phyloP scores from a whole-genome alignment of 2,113 vertebrate genomes.

The Sapajus apella region DNA sequence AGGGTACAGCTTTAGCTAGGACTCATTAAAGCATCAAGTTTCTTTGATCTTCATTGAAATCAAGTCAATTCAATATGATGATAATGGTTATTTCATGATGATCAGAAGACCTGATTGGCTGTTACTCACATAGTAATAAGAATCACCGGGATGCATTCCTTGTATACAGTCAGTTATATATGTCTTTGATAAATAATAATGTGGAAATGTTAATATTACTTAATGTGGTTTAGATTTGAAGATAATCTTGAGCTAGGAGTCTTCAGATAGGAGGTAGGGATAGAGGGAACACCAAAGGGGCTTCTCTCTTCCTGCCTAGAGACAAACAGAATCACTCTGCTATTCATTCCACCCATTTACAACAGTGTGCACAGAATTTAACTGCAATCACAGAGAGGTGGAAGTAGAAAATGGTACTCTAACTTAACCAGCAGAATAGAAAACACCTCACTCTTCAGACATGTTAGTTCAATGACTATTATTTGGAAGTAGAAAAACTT shows the following conservation, averaged over 20 bases:
- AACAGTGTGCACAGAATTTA: neutral
- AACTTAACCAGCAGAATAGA: neutral
- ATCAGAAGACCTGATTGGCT: constrained; percentile 24
- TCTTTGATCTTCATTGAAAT: constrained; percentile 32
- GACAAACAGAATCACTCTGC: neutral
- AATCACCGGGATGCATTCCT: neutral
- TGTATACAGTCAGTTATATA: neutral
- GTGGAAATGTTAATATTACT: neutral
- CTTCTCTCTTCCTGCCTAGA: neutral
- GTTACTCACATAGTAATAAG: neutral
- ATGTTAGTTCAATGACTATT: neutral
- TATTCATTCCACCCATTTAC: neutral
- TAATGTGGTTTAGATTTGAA: constrained; percentile 3
- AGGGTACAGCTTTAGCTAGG: neutral
- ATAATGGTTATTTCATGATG: neutral
- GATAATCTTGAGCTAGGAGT: neutral
- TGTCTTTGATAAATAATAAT: constrained; percentile 47
- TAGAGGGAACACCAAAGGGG: neutral
- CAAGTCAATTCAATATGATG: constrained; percentile 29
- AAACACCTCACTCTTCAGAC: neutral
- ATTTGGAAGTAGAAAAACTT: constrained; percentile 41
- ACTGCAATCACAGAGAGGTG: neutral
- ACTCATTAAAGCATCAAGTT: neutral
- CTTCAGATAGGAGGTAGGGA: neutral
- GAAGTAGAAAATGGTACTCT: neutral